Percentiles rank a stretch among this genome's conserved stretches.
Conservation (phyloP, 2,888 invertebrate genomes). For the Aphidoletes aphidimyza region DNA sequence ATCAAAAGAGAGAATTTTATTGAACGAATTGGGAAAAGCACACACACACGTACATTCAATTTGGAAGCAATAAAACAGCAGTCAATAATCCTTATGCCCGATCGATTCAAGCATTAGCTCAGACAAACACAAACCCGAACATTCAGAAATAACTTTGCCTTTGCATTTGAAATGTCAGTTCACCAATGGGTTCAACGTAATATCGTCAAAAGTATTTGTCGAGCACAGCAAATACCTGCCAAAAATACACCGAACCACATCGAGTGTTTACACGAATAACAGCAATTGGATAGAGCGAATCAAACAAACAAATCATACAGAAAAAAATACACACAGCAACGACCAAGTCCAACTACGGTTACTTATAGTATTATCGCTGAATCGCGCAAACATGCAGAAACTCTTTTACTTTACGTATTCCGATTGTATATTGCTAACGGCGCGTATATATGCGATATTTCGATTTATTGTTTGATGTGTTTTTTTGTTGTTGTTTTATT, state of each 20-base stretch:
- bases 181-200: background rate
- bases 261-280: no score
- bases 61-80: background rate
- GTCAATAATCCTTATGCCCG: conserved; percentile 8
- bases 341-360: background rate
- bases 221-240: background rate
- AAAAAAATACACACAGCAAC: background rate
- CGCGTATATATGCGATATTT: background rate
- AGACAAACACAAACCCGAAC: background rate
- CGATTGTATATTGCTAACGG: background rate
- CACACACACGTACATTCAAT: background rate
- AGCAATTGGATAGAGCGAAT: background rate
- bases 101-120: background rate
- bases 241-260: no score
- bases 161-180: background rate
- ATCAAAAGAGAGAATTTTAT: background rate
- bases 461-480: background rate
- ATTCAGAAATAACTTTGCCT: background rate
- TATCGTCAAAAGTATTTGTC: background rate
- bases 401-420: background rate
- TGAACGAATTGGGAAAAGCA: background rate
- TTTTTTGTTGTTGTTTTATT: background rate
- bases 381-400: background rate
- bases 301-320: background rate
- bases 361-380: background rate